Percentiles rank a stretch among this genome's conserved stretches.
Evolutionary conservation across 2,113 vertebrate species (phyloP).

Genomic region (Promerops cafer): DNA sequence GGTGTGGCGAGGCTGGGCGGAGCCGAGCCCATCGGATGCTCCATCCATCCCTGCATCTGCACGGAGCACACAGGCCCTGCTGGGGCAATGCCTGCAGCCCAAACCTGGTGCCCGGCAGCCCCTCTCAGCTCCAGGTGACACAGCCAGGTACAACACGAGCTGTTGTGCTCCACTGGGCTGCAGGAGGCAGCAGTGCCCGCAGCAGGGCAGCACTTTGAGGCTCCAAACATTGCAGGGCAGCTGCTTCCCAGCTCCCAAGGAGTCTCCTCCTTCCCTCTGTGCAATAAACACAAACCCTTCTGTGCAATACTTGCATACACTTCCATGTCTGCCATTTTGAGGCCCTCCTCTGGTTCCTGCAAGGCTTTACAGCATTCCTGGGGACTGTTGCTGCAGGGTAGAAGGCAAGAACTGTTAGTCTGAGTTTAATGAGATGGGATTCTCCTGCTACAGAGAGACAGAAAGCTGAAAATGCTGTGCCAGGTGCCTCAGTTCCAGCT

Average conservation of each 20-base stretch:
- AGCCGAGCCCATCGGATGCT: fast-evolving
- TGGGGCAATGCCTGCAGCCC: neutral
- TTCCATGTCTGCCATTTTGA: neutral
- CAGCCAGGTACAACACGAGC: fast-evolving
- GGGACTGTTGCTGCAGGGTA: neutral
- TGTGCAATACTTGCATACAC: neutral
- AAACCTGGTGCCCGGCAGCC: neutral
- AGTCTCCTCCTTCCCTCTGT: neutral
- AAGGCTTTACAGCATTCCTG: neutral
- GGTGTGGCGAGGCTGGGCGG: fast-evolving
- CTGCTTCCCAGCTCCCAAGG: neutral
- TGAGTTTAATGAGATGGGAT: neutral
- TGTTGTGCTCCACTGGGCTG: fast-evolving
- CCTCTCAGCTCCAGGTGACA: neutral
- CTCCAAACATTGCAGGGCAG: fast-evolving
- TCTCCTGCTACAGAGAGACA: neutral
- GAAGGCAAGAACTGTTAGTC: neutral
- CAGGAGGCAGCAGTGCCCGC: fast-evolving
- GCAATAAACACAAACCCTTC: neutral
- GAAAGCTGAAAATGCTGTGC: neutral
- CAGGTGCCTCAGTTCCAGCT: neutral
- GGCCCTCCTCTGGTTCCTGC: neutral
- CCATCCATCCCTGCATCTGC: neutral
- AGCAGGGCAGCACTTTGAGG: neutral
- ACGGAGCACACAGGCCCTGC: neutral